A percentile compares a stretch with the other conserved stretches of the same genome.
Evolutionary conservation across 2,888 invertebrate species (phyloP).

Genomic region (Lycia hirtaria): DNA sequence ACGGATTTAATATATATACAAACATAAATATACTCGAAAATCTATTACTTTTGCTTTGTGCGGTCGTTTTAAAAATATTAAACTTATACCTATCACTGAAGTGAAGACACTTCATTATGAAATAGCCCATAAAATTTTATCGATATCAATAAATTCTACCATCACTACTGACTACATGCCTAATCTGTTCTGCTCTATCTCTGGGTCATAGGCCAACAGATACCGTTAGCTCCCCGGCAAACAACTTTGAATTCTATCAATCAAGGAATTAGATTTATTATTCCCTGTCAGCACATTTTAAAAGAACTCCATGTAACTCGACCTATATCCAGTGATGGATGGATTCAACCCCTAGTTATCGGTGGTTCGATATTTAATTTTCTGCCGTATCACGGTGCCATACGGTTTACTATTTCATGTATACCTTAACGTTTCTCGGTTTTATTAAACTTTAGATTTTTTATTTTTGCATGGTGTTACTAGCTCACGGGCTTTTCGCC

Average conservation of each 20-base stretch:
- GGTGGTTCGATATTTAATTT: constrained; percentile 44
- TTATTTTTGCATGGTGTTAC: constrained; percentile 10
- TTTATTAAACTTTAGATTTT: constrained; percentile 13
- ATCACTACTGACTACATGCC: constrained; percentile 56
- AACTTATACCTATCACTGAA: too few relatives aligned
- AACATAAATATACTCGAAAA: too few relatives aligned
- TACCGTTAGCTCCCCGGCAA: constrained; percentile 65
- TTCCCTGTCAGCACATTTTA: constrained; percentile 47
- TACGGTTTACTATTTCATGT: constrained; percentile 35
- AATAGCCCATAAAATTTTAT: background rate
- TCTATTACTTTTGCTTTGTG: too few relatives aligned
- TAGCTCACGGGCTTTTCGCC: constrained; percentile 14
- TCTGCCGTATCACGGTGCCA: constrained; percentile 36
- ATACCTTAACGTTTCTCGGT: background rate
- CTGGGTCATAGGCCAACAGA: constrained; percentile 72
- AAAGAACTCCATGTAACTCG: constrained; percentile 60
- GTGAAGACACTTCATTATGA: background rate
- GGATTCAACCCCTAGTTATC: constrained; percentile 58
- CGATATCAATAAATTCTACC: constrained; percentile 23
- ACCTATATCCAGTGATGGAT: constrained; percentile 72
- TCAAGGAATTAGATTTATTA: constrained; percentile 55
- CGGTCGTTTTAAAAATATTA: too few relatives aligned
- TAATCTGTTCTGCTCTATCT: constrained; percentile 71
- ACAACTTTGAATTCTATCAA: constrained; percentile 50
- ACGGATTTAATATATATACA: too few relatives aligned